Percentiles rank a stretch among this genome's conserved stretches.
Evolutionary conservation across 1,140 invertebrate species (phyloP).

Genomic region (Drosophila ohnishii): DNA sequence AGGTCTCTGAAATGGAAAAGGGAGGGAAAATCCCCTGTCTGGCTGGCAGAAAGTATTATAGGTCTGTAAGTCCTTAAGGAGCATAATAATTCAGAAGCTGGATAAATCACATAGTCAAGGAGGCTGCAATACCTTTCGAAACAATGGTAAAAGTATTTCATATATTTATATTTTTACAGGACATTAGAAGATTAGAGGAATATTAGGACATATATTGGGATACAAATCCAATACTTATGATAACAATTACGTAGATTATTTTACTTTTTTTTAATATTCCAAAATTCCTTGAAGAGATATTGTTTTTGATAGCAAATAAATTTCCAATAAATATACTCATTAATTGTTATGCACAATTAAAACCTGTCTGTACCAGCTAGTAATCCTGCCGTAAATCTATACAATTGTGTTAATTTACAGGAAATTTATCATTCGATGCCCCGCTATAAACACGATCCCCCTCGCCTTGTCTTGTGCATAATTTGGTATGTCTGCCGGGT

Average conservation of each 20-base stretch:
- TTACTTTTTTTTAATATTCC: neutral
- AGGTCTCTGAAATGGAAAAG: constrained; percentile 11
- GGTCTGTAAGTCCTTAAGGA: neutral
- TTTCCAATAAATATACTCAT: neutral
- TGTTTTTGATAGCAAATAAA: neutral
- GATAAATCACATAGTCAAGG: constrained; percentile 16
- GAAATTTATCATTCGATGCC: constrained; percentile 14
- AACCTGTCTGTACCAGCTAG: neutral
- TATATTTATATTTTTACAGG: neutral
- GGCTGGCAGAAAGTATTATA: constrained; percentile 4
- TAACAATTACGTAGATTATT: neutral
- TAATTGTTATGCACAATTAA: neutral
- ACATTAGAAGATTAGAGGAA: neutral
- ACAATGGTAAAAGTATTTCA: neutral
- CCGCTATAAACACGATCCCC: neutral
- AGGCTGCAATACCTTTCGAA: neutral
- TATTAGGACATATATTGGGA: neutral
- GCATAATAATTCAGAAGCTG: constrained; percentile 6
- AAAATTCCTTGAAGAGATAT: neutral
- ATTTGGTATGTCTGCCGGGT: constrained; percentile 41
- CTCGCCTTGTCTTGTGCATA: constrained; percentile 55
- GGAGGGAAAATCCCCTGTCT: neutral
- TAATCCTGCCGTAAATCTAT: neutral
- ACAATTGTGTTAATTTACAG: neutral
- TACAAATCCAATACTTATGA: neutral